phyloP scores from a whole-genome alignment of 2,113 vertebrate genomes.

The Phodopus roborovskii region DNA sequence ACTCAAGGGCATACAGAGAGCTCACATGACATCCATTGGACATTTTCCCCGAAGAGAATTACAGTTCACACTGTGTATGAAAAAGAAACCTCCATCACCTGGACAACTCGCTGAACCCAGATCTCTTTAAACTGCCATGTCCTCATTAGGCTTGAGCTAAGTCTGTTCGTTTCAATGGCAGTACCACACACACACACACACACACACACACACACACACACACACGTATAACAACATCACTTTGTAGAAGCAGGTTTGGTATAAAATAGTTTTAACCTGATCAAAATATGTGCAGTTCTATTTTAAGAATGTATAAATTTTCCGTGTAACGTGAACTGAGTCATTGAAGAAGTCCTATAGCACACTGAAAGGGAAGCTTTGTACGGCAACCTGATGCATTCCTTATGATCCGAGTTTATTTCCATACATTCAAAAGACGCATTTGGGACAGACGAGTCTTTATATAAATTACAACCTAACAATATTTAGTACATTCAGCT shows the following conservation, averaged over 20 bases:
- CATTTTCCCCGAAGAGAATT: background rate
- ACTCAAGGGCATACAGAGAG: background rate
- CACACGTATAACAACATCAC: background rate
- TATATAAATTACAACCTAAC: background rate
- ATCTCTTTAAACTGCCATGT: background rate
- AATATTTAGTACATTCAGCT: background rate
- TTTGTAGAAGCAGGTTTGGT: background rate
- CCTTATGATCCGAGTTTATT: constrained; percentile 3
- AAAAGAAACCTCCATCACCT: background rate
- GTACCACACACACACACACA: background rate
- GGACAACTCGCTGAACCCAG: background rate
- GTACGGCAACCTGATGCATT: constrained; percentile 1
- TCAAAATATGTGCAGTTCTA: background rate
- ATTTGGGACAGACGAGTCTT: background rate
- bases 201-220: background rate
- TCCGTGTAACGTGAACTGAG: constrained; percentile 35
- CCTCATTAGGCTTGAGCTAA: constrained; percentile 29
- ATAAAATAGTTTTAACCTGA: constrained; percentile 6
- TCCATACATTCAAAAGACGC: background rate
- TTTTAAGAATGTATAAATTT: constrained; percentile 5
- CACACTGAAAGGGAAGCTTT: background rate
- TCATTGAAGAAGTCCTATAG: background rate
- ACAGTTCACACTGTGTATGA: background rate
- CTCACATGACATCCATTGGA: background rate
- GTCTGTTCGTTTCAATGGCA: background rate